A percentile compares a stretch with the other conserved stretches of the same genome.
These are phyloP conservation scores for Acleris sparsana DNA, from an alignment of 2,888 invertebrate genomes.

Conservation along the genomic window DNA sequence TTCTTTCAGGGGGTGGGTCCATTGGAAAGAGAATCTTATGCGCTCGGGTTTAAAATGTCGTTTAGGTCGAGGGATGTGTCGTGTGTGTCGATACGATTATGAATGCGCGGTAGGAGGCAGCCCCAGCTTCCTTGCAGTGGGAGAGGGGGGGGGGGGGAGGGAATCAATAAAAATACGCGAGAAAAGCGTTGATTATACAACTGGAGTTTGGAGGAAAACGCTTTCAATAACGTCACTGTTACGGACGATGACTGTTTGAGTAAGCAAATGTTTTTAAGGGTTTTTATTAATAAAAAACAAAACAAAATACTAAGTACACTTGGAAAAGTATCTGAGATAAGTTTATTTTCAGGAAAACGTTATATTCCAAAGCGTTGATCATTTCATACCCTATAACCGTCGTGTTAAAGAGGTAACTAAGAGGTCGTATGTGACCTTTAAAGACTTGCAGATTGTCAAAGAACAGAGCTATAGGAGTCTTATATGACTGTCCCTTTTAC, in stretches of 20 bases:
- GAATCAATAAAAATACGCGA: constrained; percentile 83
- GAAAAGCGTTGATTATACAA: constrained; percentile 83
- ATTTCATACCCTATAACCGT: too few relatives aligned
- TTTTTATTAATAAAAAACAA: constrained; percentile 3
- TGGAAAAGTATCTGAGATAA: too few relatives aligned
- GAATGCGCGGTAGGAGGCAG: constrained; percentile 83
- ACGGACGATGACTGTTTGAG: constrained; percentile 43
- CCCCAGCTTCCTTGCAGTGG: constrained; percentile 73
- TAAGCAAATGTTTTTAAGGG: constrained; percentile 5
- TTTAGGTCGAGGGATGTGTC: constrained; percentile 58
- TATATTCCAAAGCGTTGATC: too few relatives aligned
- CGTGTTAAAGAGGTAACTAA: too few relatives aligned
- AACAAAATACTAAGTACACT: background rate
- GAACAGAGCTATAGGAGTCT: too few relatives aligned
- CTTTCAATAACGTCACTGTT: constrained; percentile 67
- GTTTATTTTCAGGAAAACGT: too few relatives aligned
- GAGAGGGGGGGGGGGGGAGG: constrained; percentile 61
- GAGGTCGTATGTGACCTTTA: too few relatives aligned
- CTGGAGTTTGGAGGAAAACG: constrained; percentile 62
- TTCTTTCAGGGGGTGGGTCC: constrained; percentile 59
- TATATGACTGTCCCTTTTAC: too few relatives aligned
- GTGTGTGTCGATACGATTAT: constrained; percentile 81
- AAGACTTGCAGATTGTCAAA: too few relatives aligned
- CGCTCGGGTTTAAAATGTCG: constrained; percentile 57
- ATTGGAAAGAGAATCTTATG: constrained; percentile 58